Evolutionary conservation across 2,888 invertebrate species (phyloP), one percentile per base, ranked within the genome.

Genomic region (Seira sanloemensis): DNA sequence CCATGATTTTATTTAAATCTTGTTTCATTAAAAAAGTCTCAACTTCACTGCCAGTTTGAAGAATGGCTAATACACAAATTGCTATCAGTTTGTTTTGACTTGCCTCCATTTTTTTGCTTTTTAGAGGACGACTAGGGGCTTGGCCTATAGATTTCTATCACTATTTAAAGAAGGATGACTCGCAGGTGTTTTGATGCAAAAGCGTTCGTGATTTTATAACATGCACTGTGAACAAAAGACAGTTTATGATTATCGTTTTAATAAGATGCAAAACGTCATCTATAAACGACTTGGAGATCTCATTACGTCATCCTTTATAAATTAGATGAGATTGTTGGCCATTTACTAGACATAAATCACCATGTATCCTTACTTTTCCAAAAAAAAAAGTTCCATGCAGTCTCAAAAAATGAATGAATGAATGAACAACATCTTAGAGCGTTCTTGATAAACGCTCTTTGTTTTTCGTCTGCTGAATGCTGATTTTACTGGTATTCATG

Each of bases 121-220:
- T 37, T 71, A 46, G 37, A 74, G 74, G 74, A 62, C 65, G 37
- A 27, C 74, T 37, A 74, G 74, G 37, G 74, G 74, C 74, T 74
- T 74, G 74, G 74, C 74, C 19, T 18, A 58, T 18, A 58, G 58
- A 58, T 58, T 58, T 4, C n/a, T 58, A 5, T 58, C 58, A 58
- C 58, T 58, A 16, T 58, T 58, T 58, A 12, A 7, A 37, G 12
- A 37, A 37, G 12, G 58, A 58, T 58, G 58, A 58, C n/a, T 4
- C n/a, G 58, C 58, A 58, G 58, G 58, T 58, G 58, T 58, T 18
- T 58, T 58, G 16, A 16, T 58, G 58, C n/a, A 58, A 4, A 58
- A n/a, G n/a, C n/a, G 16, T 58, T 58, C 58, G 58, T 58, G 58
- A 58, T 58, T 58, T 58, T 5, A 58, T 58, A 58, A 58, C 37